A percentile compares a stretch with the other conserved stretches of the same genome.
Evolutionary conservation across 2,113 vertebrate species (phyloP).

Genomic region (Mesembrinibis cayennensis): DNA sequence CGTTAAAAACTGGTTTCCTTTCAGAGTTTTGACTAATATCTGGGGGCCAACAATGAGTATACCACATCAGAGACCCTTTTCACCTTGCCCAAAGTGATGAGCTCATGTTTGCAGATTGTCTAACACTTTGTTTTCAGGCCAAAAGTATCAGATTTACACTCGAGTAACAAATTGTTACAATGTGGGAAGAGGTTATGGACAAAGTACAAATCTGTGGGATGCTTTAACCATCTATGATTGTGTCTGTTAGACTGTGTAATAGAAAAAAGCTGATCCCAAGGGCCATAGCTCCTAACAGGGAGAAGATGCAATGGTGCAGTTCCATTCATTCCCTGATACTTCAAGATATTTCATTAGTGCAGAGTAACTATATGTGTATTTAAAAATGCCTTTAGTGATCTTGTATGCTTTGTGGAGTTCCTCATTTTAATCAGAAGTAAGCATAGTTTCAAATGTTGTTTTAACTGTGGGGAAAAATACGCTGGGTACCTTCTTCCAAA

Average conservation of each 20-base stretch:
- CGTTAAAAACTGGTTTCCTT: background rate
- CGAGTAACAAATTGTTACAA: conserved; percentile 18
- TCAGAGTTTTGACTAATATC: background rate
- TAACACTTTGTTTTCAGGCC: conserved; percentile 3
- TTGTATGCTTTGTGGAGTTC: background rate
- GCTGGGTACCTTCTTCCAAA: background rate
- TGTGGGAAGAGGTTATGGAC: background rate
- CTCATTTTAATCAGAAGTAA: background rate
- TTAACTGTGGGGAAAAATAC: background rate
- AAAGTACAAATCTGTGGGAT: background rate
- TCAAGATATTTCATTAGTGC: background rate
- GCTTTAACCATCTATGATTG: background rate
- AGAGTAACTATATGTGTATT: background rate
- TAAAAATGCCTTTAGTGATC: background rate
- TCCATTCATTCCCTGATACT: background rate
- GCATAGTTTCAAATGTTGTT: background rate
- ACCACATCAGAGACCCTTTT: conserved; percentile 11
- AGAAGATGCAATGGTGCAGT: background rate
- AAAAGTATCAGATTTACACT: conserved; percentile 17
- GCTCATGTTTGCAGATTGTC: conserved; percentile 24
- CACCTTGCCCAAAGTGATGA: conserved; percentile 49
- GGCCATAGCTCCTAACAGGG: background rate
- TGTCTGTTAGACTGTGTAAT: background rate
- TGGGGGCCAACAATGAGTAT: background rate
- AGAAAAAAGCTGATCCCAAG: background rate